Conservation (phyloP, 2,113 vertebrate species). For the Pampusana beccarii region DNA sequence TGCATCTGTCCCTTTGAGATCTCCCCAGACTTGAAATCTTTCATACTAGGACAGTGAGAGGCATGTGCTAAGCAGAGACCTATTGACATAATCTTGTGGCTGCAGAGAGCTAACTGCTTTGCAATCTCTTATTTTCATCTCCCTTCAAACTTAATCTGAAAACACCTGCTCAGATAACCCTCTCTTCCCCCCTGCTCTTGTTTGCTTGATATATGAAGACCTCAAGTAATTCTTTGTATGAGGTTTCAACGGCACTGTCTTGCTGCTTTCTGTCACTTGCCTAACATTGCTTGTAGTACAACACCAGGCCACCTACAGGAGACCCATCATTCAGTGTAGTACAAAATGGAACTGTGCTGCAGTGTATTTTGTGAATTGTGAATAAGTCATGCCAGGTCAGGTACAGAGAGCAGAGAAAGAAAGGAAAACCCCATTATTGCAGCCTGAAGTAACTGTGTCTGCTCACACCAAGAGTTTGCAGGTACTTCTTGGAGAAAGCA, state of each 20-base stretch:
- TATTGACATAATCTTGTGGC: not conserved
- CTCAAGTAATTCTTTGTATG: conserved; percentile 15
- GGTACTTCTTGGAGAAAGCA: not conserved
- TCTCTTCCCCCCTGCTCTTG: not conserved
- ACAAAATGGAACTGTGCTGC: not conserved
- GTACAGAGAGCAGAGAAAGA: not conserved
- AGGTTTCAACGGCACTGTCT: not conserved
- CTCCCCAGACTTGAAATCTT: not conserved
- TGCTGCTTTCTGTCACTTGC: not conserved
- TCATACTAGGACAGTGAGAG: not conserved
- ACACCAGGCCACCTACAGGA: not conserved
- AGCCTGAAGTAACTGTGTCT: not conserved
- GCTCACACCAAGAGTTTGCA: not conserved
- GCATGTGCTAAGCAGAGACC: not conserved
- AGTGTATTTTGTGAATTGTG: not conserved
- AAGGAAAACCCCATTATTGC: not conserved
- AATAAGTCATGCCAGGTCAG: not conserved
- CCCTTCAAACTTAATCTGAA: conserved; percentile 36
- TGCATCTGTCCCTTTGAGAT: not conserved
- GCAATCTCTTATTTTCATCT: conserved; percentile 18
- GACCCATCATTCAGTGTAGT: not conserved
- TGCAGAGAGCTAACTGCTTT: not conserved
- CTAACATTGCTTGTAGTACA: not conserved
- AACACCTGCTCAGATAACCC: conserved; percentile 27
- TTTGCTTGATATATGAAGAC: conserved; percentile 10